Evolutionary conservation across 2,888 invertebrate genomes (phyloP), one percentile per base, ranked within the genome.

Genomic region (Drosophila meridionalis): DNA sequence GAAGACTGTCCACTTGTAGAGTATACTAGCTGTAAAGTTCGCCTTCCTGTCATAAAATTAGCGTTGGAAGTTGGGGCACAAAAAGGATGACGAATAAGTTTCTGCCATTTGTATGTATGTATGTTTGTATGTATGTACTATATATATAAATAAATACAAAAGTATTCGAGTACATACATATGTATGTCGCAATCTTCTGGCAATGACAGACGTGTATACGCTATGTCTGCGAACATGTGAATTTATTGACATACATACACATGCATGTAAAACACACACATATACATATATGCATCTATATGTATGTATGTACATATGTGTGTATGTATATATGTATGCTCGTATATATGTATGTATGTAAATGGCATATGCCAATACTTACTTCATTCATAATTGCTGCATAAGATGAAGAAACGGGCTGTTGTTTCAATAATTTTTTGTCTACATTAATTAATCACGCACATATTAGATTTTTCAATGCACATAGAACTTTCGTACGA

Each of bases 221-320:
- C 52, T 52, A 36, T 12, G 11, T n/a, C 48, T 48, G 48, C n/a
- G 30, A 48, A 9, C 30, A 50, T 50, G 34, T 36, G 34, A 52
- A 52, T 36, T 52, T 52, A 52, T 52, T 52, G 52, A 52, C 52
- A 30, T 42, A 43, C 55, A 60, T 60, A 48, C 45, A 53, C 53
- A 48, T 63, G 68, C 28, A 55, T 40, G n/a, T 30, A 30, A n/a
- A 12, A 12, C 36, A 3, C 20, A 34, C n/a, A 52, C 20, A 34
- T 4, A 52, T 34, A 30, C 2, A 3, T 6, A 28, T 12, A 12
- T 26, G 12, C 6, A 8, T n/a, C 5, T 3, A 8, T 20, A 20
- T n/a, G 9, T 9, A 20, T 34, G 14, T 26, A 4, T n/a, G 8
- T 36, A 4, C 11, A n/a, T 5, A 5, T 34, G 2, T n/a, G 9